Evolutionary conservation across 1,140 invertebrate species (phyloP).

Genomic region (Brachionus angularis): DNA sequence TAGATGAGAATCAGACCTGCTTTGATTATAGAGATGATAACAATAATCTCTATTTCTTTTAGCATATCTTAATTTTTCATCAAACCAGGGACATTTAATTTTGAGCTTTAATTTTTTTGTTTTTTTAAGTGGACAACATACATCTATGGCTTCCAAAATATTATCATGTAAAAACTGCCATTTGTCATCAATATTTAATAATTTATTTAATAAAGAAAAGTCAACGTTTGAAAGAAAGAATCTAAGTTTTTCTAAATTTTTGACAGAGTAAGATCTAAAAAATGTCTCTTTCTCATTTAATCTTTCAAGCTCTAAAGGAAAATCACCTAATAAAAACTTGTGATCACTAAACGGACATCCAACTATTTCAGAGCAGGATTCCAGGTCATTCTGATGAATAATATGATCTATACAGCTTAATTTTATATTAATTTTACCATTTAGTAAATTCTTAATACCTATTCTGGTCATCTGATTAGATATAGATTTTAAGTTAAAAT

Average conservation of each 20-base stretch:
- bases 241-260: background rate
- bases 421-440: background rate
- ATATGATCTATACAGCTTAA: slow-evolving; percentile 4
- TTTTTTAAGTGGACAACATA: background rate
- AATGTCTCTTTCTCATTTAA: background rate
- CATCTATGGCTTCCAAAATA: background rate
- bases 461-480: background rate
- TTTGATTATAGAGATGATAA: background rate
- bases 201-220: background rate
- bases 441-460: background rate
- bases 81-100: slow-evolving; percentile 4
- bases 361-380: background rate
- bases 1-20: background rate
- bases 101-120: background rate
- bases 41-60: background rate
- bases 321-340: background rate
- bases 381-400: background rate
- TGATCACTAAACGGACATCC: slow-evolving; percentile 1
- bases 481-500: background rate
- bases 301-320: background rate
- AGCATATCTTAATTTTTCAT: background rate
- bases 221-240: background rate
- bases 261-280: background rate
- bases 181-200: background rate
- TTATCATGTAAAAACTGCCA: background rate